These are phyloP conservation scores for Rhabdomys pumilio DNA, from an alignment of 2,797 vertebrate genomes.

Conservation along the genomic window DNA sequence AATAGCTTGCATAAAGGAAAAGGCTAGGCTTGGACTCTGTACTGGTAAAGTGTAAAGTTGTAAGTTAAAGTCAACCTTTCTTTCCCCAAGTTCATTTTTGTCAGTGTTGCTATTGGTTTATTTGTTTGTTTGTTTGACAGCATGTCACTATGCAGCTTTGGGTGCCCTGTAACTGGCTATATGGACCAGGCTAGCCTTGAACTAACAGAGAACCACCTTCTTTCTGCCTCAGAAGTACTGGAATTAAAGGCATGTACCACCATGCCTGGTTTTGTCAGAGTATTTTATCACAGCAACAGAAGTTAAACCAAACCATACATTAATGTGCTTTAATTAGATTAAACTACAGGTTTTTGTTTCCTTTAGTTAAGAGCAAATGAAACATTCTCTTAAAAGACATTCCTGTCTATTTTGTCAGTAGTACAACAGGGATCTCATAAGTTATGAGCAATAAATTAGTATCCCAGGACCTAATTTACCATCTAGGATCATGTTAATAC, in stretches of 20 bases:
- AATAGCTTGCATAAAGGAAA: constrained; percentile 48
- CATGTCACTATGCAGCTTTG: neutral
- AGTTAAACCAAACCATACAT: neutral
- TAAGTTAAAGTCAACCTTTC: neutral
- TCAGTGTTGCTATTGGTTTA: neutral
- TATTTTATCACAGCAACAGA: neutral
- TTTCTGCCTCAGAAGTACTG: no score
- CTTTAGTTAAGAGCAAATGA: constrained; percentile 43
- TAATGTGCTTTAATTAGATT: constrained; percentile 32
- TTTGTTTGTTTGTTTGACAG: neutral
- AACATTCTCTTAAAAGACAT: neutral
- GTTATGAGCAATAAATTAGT: constrained; percentile 59
- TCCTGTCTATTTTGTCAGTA: constrained; percentile 29
- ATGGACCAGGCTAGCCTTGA: neutral
- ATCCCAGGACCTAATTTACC: constrained; percentile 40
- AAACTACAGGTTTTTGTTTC: constrained; percentile 15
- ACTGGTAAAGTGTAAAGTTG: no score
- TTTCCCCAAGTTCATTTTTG: neutral
- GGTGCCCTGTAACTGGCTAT: no score
- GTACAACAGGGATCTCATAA: constrained; percentile 39
- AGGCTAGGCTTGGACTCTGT: neutral
- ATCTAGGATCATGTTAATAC: constrained; percentile 40
- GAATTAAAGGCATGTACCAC: neutral
- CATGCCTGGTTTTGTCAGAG: neutral
- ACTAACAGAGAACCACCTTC: neutral